Evolutionary conservation across 2,113 vertebrate genomes (phyloP), one percentile per base, ranked within the genome.

Genomic region (Phodopus roborovskii): DNA sequence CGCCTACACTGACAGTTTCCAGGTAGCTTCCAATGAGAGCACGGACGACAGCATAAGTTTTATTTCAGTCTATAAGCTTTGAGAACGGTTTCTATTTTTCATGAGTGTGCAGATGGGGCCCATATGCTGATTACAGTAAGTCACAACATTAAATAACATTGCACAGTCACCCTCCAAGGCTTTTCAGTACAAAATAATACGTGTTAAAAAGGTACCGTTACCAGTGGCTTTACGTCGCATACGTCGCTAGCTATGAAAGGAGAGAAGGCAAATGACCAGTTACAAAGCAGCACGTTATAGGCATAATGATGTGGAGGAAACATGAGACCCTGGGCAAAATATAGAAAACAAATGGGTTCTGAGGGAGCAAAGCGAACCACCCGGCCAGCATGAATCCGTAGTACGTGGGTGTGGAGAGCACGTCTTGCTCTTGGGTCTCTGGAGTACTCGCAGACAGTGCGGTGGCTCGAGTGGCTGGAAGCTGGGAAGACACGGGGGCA

Each of bases 221-320:
- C 98, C 98, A 99, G 98, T 98, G 99, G 98, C 98, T 99, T 98
- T 98, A 98, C 97, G 98, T 97, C 88, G 97, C 98, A 97, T 98
- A 96, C 97, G 97, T 98, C 98, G 99, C 98, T 98, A 98, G 98
- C 98, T 97, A 98, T 97, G 97, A 98, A 98, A 98, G 98, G 96
- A 98, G 98, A 97, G 98, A 98, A 99, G 98, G 99, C 99, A 98
- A 99, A 99, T 98, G 99, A 98, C 99, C 99, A 98, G 98, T 99
- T 98, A 99, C 98, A 99, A 99, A 99, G 99, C 99, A 99, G 99
- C 99, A 99, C 99, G 98, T 98, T 99, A 99, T 98, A 99, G 98
- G 99, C 97, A 97, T 98, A 98, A 98, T 96, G 98, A 99, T 98
- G 98, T 98, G 98, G 99, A 99, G 99, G 99, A 99, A 99, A 99